These are phyloP conservation scores for Limnephilus marmoratus DNA, from an alignment of 2,888 invertebrate species.

Conservation along the genomic window DNA sequence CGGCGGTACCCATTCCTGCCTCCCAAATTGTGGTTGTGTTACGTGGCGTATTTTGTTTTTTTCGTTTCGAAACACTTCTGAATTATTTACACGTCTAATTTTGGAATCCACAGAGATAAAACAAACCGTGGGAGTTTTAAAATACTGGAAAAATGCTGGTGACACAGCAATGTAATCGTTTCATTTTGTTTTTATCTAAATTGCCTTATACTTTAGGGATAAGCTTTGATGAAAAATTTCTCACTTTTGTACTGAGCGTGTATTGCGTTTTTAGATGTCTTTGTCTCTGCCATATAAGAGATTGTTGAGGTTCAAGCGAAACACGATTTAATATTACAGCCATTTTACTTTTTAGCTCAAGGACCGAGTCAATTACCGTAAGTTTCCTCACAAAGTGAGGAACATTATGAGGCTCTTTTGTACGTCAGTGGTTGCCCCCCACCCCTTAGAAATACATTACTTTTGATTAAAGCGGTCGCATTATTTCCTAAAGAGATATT, in stretches of 20 bases:
- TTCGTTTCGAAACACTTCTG: background rate
- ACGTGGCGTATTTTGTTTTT: too few species aligned
- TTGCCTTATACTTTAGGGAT: background rate
- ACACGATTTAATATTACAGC: background rate
- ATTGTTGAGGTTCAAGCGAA: background rate
- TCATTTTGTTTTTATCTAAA: background rate
- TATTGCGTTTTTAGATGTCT: background rate
- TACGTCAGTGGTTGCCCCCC: background rate
- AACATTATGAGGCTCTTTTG: slow-evolving; percentile 22
- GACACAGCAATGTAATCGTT: background rate
- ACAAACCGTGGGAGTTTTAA: too few species aligned
- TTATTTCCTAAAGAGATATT: slow-evolving; percentile 42
- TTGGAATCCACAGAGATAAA: background rate
- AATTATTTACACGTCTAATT: background rate
- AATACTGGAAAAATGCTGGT: background rate
- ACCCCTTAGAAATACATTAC: slow-evolving; percentile 27
- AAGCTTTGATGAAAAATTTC: background rate
- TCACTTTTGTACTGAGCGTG: background rate
- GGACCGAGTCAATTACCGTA: slow-evolving; percentile 25
- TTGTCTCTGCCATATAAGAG: background rate
- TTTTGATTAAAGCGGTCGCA: slow-evolving; percentile 43
- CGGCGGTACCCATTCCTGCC: too few species aligned
- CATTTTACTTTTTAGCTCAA: background rate
- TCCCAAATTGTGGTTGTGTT: too few species aligned
- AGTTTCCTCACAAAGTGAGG: background rate